Conservation (phyloP, 2,888 invertebrate species). For the Gastracanthus pulcherrimus region DNA sequence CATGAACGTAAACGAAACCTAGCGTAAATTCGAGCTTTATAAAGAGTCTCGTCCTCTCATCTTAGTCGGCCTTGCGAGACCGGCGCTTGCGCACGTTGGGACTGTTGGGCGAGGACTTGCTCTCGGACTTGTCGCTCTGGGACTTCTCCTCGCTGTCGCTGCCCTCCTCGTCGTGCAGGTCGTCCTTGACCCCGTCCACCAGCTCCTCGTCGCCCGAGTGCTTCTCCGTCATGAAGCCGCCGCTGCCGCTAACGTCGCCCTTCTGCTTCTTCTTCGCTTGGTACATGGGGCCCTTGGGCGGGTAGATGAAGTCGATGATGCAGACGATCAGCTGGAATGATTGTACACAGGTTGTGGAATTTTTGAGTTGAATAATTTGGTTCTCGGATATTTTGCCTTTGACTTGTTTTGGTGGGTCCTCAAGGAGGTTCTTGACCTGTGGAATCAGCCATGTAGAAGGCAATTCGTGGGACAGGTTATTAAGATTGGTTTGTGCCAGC, state of each 20-base stretch:
- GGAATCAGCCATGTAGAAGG: too few species aligned
- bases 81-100: conserved; percentile 85
- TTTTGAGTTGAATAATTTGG: too few species aligned
- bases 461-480: too few species aligned
- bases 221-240: conserved; percentile 75
- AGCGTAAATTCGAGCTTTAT: neutral
- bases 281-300: conserved; percentile 82
- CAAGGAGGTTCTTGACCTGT: too few species aligned
- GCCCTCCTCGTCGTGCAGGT: conserved; percentile 82
- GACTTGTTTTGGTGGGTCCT: too few species aligned
- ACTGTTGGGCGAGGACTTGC: conserved; percentile 76
- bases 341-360: too few species aligned
- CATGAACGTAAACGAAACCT: too few species aligned
- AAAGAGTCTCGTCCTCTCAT: too few species aligned
- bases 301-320: conserved; percentile 91
- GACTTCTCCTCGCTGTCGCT: conserved; percentile 78
- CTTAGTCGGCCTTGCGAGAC: conserved; percentile 86
- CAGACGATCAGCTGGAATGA: conserved; percentile 88
- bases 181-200: conserved; percentile 84
- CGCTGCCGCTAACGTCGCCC: conserved; percentile 69
- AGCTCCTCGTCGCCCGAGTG: conserved; percentile 74
- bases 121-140: conserved; percentile 77
- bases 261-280: conserved; percentile 72
- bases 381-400: too few species aligned
- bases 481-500: too few species aligned